Evolutionary conservation across 2,113 vertebrate species (phyloP).

Genomic region (Drymodes brunneopygia): DNA sequence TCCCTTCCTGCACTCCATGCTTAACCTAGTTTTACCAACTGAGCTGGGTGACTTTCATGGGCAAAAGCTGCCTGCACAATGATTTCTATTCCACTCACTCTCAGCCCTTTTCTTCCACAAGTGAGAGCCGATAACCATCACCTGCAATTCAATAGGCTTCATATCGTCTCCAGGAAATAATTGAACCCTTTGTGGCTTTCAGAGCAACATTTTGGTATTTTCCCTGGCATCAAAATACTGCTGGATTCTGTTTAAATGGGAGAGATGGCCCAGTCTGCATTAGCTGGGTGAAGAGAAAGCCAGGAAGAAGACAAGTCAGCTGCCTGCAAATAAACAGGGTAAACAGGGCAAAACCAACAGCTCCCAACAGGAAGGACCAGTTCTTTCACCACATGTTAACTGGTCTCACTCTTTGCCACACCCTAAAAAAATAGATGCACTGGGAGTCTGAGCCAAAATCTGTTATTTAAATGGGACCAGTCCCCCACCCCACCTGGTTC

Average conservation of each 20-base stretch:
- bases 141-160: conserved; percentile 58
- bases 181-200: conserved; percentile 41
- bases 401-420: not conserved
- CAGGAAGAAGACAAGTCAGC: conserved; percentile 3
- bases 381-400: not conserved
- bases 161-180: conserved; percentile 50
- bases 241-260: conserved; percentile 26
- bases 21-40: not conserved
- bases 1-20: not conserved
- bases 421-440: not conserved
- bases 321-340: not conserved
- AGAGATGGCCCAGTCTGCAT: not conserved
- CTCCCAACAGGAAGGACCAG: not conserved
- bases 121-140: conserved; percentile 32
- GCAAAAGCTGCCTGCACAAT: conserved; percentile 10
- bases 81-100: conserved; percentile 24
- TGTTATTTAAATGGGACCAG: not conserved
- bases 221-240: conserved; percentile 28
- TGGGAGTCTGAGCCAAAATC: not conserved
- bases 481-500: not conserved
- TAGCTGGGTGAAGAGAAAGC: not conserved
- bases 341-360: not conserved
- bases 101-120: not conserved
- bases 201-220: conserved; percentile 42
- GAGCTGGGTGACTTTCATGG: not conserved